Evolutionary conservation across 2,888 invertebrate species (phyloP).

Genomic region (Digitonthophagus gazella): DNA sequence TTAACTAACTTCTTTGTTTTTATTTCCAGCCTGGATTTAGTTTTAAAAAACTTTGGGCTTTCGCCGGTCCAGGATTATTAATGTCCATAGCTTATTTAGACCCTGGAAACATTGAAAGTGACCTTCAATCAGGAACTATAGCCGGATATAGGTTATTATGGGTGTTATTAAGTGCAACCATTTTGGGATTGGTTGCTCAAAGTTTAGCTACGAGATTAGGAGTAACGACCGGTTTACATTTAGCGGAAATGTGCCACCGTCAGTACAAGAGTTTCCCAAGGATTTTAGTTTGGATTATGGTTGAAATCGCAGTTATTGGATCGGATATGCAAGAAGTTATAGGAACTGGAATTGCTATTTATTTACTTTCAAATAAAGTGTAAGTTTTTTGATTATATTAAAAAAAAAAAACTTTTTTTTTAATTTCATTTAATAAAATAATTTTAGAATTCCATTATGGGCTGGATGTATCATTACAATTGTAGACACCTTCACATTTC

Average conservation of each 20-base stretch:
- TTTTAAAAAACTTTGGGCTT: conserved; percentile 85
- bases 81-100: conserved; percentile 92
- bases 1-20: no score
- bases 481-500: conserved; percentile 82
- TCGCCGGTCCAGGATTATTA: conserved; percentile 87
- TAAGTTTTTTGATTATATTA: conserved; percentile 54
- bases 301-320: conserved; percentile 87
- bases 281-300: conserved; percentile 81
- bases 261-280: conserved; percentile 75
- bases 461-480: conserved; percentile 81
- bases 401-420: no score
- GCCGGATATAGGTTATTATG: conserved; percentile 81
- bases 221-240: conserved; percentile 77
- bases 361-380: conserved; percentile 73
- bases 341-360: conserved; percentile 84
- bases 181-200: conserved; percentile 82
- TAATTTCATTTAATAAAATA: background rate
- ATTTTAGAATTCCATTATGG: conserved; percentile 68
- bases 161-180: conserved; percentile 79
- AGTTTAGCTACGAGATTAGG: conserved; percentile 59
- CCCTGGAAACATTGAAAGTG: conserved; percentile 90
- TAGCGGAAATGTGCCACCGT: conserved; percentile 76
- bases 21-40: conserved; percentile 68
- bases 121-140: conserved; percentile 77
- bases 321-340: conserved; percentile 92